phyloP scores from a whole-genome alignment of 2,113 vertebrate species.

The Prolemur simus region DNA sequence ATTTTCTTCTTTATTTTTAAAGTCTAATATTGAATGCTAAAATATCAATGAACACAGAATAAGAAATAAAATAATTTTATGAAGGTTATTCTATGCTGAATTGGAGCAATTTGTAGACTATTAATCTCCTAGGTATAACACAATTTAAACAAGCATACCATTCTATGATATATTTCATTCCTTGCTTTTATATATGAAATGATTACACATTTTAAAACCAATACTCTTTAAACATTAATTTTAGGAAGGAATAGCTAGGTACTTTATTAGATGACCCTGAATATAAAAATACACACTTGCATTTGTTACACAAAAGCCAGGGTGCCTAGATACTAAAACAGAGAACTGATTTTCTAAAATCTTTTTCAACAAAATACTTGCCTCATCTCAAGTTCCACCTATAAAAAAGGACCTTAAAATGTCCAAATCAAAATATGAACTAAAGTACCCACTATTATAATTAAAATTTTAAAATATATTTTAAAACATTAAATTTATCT shows the following conservation, averaged over 20 bases:
- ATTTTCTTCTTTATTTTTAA: neutral
- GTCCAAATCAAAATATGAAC: neutral
- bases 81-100: neutral
- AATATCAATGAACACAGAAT: conserved; percentile 15
- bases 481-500: neutral
- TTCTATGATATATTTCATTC: conserved; percentile 11
- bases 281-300: neutral
- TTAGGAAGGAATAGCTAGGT: conserved; percentile 50
- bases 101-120: neutral
- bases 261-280: too few species aligned
- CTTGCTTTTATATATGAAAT: neutral
- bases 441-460: neutral
- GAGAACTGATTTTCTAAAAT: neutral
- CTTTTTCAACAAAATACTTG: neutral
- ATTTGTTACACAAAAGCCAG: neutral
- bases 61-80: neutral
- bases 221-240: conserved; percentile 57
- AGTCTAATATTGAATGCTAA: neutral
- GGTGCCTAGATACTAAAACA: neutral
- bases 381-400: neutral
- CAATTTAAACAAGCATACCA: neutral
- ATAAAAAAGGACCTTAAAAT: neutral
- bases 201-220: neutral
- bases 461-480: neutral
- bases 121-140: neutral